Evolutionary conservation across 1,140 invertebrate species (phyloP).

Genomic region (Aplysia californica): DNA sequence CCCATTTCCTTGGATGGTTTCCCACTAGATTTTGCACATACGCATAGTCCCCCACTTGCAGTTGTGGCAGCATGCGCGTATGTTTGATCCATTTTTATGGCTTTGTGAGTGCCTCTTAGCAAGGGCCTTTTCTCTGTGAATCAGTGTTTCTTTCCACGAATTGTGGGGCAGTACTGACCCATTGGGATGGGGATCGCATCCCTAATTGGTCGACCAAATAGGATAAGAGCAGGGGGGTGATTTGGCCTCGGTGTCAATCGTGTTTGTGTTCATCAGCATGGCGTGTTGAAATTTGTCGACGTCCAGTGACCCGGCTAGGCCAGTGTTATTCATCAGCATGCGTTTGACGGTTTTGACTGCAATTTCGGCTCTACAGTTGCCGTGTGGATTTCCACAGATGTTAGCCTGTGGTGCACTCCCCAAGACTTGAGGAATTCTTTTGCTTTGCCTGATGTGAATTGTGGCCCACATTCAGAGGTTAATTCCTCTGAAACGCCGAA

Average conservation of each 20-base stretch:
- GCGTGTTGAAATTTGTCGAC: conserved; percentile 33
- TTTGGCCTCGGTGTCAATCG: conserved; percentile 29
- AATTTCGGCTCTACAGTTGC: not conserved
- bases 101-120: conserved; percentile 33
- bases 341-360: conserved; percentile 7
- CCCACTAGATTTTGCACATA: no score
- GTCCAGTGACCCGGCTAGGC: conserved; percentile 24
- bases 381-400: conserved; percentile 23
- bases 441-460: conserved; percentile 31
- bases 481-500: conserved; percentile 37
- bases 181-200: conserved; percentile 44
- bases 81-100: conserved; percentile 34
- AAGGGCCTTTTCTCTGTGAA: conserved; percentile 33
- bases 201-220: no score
- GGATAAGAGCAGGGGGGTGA: conserved; percentile 30
- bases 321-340: conserved; percentile 33
- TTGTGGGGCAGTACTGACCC: conserved; percentile 33
- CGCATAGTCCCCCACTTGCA: conserved; percentile 34
- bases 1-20: no score
- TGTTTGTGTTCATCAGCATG: conserved; percentile 38
- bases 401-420: conserved; percentile 30
- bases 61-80: conserved; percentile 32
- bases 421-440: conserved; percentile 27
- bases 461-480: conserved; percentile 31
- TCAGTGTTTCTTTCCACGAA: conserved; percentile 37